A percentile compares a stretch with the other conserved stretches of the same genome.
These are phyloP conservation scores for Brachyptera risi DNA, from an alignment of 2,888 invertebrate species.

Conservation along the genomic window DNA sequence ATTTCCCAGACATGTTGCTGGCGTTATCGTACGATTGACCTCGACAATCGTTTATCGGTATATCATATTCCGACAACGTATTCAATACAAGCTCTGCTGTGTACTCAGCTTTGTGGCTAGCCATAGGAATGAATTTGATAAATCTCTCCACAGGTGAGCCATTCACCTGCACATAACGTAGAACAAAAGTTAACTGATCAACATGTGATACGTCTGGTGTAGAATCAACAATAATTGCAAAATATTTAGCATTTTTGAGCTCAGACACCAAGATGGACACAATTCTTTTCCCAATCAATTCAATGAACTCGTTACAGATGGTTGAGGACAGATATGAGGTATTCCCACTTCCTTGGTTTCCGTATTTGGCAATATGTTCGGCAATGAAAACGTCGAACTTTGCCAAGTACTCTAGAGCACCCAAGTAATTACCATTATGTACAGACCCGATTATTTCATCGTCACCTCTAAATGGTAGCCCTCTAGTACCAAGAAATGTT, in stretches of 20 bases:
- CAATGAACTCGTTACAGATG: slow-evolving; percentile 19
- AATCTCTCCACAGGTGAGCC: slow-evolving; percentile 6
- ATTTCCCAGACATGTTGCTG: slow-evolving; percentile 14
- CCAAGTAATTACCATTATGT: slow-evolving; percentile 17
- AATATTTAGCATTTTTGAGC: slow-evolving; percentile 21
- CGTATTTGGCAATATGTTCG: not conserved
- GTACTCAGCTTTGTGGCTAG: slow-evolving; percentile 4
- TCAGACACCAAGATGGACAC: not conserved
- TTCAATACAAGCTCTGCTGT: not conserved
- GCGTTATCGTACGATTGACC: slow-evolving; percentile 19
- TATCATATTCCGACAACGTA: not conserved
- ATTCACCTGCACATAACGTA: slow-evolving; percentile 22
- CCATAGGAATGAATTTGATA: not conserved
- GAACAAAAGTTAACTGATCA: slow-evolving; percentile 29
- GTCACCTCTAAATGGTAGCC: too few relatives aligned
- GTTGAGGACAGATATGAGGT: slow-evolving; percentile 1
- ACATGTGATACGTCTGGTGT: slow-evolving; percentile 29
- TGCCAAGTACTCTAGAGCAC: slow-evolving; percentile 3
- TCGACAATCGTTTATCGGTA: slow-evolving; percentile 11
- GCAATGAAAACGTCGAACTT: slow-evolving; percentile 11
- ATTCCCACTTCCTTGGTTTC: slow-evolving; percentile 3
- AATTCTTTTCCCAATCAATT: not conserved
- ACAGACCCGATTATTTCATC: too few relatives aligned
- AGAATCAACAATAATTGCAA: slow-evolving; percentile 25
- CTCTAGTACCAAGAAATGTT: too few relatives aligned